Conservation (phyloP, 1,140 invertebrate species). For the Diuraphis noxia region DNA sequence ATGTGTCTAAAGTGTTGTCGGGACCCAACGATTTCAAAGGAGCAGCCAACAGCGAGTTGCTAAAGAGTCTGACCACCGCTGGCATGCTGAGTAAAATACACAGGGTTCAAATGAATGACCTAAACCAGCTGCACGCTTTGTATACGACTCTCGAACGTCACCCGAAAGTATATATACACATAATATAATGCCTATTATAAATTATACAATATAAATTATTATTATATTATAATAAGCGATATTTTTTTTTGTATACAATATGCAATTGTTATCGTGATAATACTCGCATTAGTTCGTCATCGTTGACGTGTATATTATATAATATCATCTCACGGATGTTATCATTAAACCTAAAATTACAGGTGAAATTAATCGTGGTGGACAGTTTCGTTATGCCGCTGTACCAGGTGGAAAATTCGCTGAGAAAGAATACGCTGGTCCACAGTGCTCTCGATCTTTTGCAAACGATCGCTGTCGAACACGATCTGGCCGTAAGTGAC, state of each 20-base stretch:
- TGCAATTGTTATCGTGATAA: conserved; percentile 16
- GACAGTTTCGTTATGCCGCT: conserved; percentile 57
- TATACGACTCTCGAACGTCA: conserved; percentile 23
- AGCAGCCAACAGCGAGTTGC: conserved; percentile 1
- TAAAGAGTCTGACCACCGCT: conserved; percentile 32
- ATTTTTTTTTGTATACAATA: neutral
- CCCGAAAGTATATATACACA: neutral
- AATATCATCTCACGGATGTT: neutral
- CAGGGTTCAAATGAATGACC: conserved; percentile 36
- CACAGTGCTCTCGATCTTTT: conserved; percentile 54
- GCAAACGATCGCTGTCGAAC: conserved; percentile 26
- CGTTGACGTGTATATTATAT: no score
- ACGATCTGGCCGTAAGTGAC: conserved; percentile 56
- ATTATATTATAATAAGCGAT: neutral
- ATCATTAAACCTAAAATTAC: no score
- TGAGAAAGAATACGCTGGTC: conserved; percentile 55
- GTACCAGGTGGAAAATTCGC: conserved; percentile 54
- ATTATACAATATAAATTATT: neutral
- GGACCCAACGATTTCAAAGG: conserved; percentile 5
- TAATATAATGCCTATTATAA: neutral
- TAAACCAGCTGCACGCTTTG: conserved; percentile 27
- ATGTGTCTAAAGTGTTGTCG: conserved; percentile 42
- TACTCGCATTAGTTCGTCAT: neutral
- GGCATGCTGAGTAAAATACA: neutral
- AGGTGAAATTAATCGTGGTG: conserved; percentile 57